Evolutionary conservation across 2,113 vertebrate species (phyloP).

Genomic region (Laticauda laticaudata): DNA sequence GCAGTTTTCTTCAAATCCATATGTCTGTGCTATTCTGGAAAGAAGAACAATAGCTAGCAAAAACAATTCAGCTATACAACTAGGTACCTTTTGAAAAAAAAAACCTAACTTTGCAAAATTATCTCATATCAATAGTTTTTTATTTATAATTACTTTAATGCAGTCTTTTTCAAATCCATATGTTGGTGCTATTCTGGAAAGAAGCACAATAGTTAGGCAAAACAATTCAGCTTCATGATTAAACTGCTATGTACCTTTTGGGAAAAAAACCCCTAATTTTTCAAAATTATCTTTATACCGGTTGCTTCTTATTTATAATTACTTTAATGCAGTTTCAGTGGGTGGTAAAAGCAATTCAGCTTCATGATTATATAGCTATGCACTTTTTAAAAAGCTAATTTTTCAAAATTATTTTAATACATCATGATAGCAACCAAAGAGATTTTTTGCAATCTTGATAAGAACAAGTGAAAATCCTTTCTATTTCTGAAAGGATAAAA

Average conservation of each 20-base stretch:
- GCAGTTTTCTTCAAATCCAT: slow-evolving; percentile 73
- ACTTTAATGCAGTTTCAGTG: slow-evolving; percentile 73
- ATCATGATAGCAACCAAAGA: background rate
- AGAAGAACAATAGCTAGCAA: slow-evolving; percentile 50
- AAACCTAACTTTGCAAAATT: slow-evolving; percentile 4
- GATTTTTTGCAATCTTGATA: background rate
- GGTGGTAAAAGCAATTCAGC: slow-evolving; percentile 15
- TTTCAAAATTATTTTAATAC: background rate
- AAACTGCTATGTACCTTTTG: background rate
- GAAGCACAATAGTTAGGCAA: slow-evolving; percentile 47
- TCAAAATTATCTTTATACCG: slow-evolving; percentile 69
- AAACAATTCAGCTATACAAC: background rate
- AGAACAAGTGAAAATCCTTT: background rate
- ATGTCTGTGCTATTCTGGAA: slow-evolving; percentile 76
- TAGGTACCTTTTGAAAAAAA: background rate
- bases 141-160: slow-evolving; percentile 79
- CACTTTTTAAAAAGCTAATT: slow-evolving; percentile 29
- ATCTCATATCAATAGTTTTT: slow-evolving; percentile 78
- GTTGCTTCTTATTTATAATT: slow-evolving; percentile 78
- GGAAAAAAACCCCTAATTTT: background rate
- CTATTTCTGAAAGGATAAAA: background rate
- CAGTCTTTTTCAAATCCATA: slow-evolving; percentile 73
- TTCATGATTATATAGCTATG: background rate
- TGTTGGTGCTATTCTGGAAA: slow-evolving; percentile 74
- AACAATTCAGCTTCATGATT: background rate